Evolutionary conservation across 1,140 invertebrate genomes (phyloP), one percentile per base, ranked within the genome.

Genomic region (Stenopsyche tienmushanensis): DNA sequence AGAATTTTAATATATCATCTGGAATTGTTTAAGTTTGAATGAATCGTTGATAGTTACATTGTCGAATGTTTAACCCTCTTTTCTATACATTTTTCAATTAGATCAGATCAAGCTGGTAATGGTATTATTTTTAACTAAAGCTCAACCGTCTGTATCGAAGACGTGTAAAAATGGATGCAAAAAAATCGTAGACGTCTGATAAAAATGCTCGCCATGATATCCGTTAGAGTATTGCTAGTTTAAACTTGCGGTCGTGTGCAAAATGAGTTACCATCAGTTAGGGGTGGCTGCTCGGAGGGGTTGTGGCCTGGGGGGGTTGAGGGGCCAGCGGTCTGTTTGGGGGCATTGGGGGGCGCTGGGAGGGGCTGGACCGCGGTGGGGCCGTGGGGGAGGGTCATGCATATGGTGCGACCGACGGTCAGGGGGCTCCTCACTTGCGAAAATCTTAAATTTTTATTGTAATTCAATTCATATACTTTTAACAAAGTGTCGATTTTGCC

Each of bases 381-480:
- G 10, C 17, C n/a, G 39, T 24, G 15, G 34, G 64, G 54, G 53
- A 63, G 65, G 64, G 58, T 62, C 64, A 62, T 69, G 55, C 67
- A 69, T 69, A 69, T 69, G 67, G 63, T 63, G 67, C 67, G 67
- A 60, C 58, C 64, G 63, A 47, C 45, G 67, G 67, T 65, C 64
- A 69, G 15, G 42, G 67, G 60, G 54, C 1, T 47, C 15, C 29
- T 60, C 57, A 60, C 57, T 60, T 1, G 21, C 47, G n/a, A n/a
- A n/a, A n/a, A n/a, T n/a, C n/a, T n/a, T n/a, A n/a, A n/a, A n/a
- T n/a, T n/a, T n/a, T n/a, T n/a, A n/a, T n/a, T n/a, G n/a, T n/a
- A n/a, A n/a, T n/a, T n/a, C n/a, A n/a, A n/a, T n/a, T n/a, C n/a
- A n/a, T n/a, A n/a, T n/a, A n/a, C n/a, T n/a, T n/a, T n/a, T n/a